phyloP scores from a whole-genome alignment of 2,888 invertebrate genomes.

The Melitaea athalia region DNA sequence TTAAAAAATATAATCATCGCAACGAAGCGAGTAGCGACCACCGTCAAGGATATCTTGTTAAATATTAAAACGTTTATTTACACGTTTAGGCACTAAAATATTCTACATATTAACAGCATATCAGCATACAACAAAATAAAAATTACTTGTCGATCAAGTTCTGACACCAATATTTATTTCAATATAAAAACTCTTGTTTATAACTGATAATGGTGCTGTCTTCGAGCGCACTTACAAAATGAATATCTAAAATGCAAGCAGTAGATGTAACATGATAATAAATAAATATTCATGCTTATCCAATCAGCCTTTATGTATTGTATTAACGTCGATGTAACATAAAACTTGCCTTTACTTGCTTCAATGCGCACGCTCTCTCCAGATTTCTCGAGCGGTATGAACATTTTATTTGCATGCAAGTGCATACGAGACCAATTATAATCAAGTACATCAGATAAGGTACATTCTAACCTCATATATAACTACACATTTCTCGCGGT shows the following conservation, averaged over 20 bases:
- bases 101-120: neutral
- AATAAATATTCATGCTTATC: constrained; percentile 22
- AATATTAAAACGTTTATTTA: neutral
- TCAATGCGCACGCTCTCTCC: constrained; percentile 68
- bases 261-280: constrained; percentile 2
- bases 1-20: too few relatives aligned
- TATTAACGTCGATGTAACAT: constrained; percentile 54
- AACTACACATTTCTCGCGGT: neutral
- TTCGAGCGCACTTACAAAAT: neutral
- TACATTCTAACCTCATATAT: constrained; percentile 49
- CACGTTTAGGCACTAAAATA: neutral
- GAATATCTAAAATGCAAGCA: neutral
- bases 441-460: constrained; percentile 67
- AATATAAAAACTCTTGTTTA: neutral
- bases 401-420: constrained; percentile 69
- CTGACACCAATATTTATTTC: neutral
- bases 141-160: neutral
- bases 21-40: too few relatives aligned
- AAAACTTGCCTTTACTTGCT: constrained; percentile 52
- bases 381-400: constrained; percentile 71
- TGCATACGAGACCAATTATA: constrained; percentile 60
- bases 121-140: too few relatives aligned
- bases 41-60: too few relatives aligned
- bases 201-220: neutral
- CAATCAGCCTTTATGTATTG: constrained; percentile 20